Evolutionary conservation across 2,797 vertebrate species (phyloP).

Genomic region (Semaprochilodus insignis): DNA sequence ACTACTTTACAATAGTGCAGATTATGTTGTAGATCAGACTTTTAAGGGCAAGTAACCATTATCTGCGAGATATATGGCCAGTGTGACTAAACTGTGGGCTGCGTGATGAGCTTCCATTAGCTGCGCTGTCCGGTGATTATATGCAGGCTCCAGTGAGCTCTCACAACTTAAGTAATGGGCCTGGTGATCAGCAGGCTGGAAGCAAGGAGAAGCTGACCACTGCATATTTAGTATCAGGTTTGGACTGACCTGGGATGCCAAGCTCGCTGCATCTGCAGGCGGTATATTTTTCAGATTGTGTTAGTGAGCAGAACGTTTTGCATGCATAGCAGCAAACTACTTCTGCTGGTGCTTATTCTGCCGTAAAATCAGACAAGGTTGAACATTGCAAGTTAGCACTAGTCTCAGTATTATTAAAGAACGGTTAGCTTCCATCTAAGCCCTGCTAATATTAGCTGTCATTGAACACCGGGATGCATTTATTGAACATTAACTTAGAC

Average conservation of each 20-base stretch:
- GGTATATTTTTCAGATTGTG: not conserved
- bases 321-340: not conserved
- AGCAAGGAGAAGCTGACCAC: slow-evolving; percentile 61
- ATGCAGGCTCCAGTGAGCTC: slow-evolving; percentile 74
- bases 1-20: slow-evolving; percentile 85
- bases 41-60: slow-evolving; percentile 86
- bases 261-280: not conserved
- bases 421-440: not conserved
- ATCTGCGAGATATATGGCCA: slow-evolving; percentile 79
- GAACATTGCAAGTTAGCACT: not conserved
- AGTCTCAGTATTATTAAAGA: not conserved
- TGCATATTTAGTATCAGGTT: slow-evolving; percentile 54
- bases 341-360: not conserved
- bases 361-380: not conserved
- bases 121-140: slow-evolving; percentile 78
- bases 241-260: slow-evolving; percentile 57
- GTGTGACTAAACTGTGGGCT: slow-evolving; percentile 76
- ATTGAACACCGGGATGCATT: not conserved
- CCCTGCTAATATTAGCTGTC: not conserved
- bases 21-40: slow-evolving; percentile 86
- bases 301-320: not conserved
- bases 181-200: slow-evolving; percentile 71
- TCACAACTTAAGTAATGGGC: slow-evolving; percentile 75
- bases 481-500: not conserved
- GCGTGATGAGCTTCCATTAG: slow-evolving; percentile 83